Percentiles rank a stretch among this genome's conserved stretches.
phyloP scores from a whole-genome alignment of 2,113 vertebrate genomes.

The Paramormyrops kingsleyae region DNA sequence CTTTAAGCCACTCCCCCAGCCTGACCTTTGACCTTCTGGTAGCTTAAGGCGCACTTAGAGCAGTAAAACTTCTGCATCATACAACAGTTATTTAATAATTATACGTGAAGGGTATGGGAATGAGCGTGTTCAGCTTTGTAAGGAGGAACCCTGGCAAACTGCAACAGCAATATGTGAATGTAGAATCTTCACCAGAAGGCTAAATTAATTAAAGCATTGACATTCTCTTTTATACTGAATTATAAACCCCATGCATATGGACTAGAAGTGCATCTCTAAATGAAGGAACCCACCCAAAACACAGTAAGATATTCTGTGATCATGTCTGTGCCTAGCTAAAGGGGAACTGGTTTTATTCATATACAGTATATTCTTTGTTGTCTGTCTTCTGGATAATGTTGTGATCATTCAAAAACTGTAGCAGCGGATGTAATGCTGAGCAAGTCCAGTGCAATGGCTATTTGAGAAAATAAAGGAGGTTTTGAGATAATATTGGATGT shows the following conservation, averaged over 20 bases:
- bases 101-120: background rate
- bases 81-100: background rate
- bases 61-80: background rate
- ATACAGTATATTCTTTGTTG: background rate
- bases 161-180: background rate
- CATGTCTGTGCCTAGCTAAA: background rate
- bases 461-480: conserved; percentile 10
- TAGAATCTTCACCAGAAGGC: background rate
- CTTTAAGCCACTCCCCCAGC: background rate
- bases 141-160: background rate
- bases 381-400: background rate
- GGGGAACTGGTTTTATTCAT: background rate
- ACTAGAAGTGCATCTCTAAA: background rate
- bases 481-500: conserved; percentile 26
- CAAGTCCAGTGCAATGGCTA: background rate
- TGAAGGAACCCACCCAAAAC: background rate
- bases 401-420: background rate
- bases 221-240: background rate
- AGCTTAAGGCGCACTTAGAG: background rate
- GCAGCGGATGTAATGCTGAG: background rate
- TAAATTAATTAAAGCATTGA: background rate
- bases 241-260: background rate
- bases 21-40: background rate
- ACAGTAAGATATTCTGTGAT: background rate
- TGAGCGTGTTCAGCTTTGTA: background rate